Percentiles rank a stretch among this genome's conserved stretches.
Conservation (phyloP, 2,113 vertebrate genomes). For the Heteronetta atricapilla region DNA sequence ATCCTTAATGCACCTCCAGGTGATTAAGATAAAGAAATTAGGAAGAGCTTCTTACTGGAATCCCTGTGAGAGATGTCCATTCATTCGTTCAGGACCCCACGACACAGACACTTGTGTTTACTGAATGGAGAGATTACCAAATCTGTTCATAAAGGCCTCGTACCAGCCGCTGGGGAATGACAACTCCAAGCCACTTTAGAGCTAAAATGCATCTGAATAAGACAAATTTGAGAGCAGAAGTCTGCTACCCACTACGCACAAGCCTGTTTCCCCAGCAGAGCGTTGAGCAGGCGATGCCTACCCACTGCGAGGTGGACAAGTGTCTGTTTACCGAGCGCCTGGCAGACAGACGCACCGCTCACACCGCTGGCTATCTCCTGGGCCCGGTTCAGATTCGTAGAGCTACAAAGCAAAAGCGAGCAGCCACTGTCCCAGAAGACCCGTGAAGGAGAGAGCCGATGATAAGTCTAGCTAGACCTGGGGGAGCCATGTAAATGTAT, state of each 20-base stretch:
- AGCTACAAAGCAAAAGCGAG: neutral
- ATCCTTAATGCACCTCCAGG: neutral
- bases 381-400: neutral
- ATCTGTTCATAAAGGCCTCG: neutral
- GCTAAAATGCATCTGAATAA: neutral
- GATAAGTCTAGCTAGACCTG: neutral
- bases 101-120: neutral
- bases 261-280: neutral
- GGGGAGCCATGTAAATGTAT: conserved; percentile 7
- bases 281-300: neutral
- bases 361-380: neutral
- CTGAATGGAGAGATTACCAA: neutral
- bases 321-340: neutral
- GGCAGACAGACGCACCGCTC: neutral
- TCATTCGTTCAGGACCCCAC: neutral
- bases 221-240: neutral
- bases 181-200: neutral
- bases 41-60: neutral
- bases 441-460: neutral
- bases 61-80: neutral
- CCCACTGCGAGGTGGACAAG: neutral
- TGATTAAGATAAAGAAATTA: neutral
- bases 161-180: neutral
- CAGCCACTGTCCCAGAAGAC: conserved; percentile 10
- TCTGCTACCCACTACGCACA: neutral